Evolutionary conservation across 53 echinoderm and acorn worm species (phyloP).

Genomic region (Holothuria leucospilota): DNA sequence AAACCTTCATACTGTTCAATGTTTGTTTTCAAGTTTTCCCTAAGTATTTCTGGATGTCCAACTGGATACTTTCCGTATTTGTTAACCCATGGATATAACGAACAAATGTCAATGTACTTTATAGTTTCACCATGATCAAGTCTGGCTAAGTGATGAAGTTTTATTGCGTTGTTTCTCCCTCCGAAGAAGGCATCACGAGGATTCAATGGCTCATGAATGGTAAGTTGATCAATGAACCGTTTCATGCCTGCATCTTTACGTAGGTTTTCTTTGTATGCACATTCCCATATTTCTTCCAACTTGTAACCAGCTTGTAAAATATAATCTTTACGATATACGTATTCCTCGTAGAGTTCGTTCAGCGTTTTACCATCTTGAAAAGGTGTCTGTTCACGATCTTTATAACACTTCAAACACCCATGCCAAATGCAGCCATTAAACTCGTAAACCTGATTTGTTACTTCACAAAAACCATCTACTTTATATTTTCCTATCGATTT

Average conservation of each 20-base stretch:
- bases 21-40: slow-evolving; percentile 44
- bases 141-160: slow-evolving; percentile 21
- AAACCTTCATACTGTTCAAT: slow-evolving; percentile 61
- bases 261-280: slow-evolving; percentile 23
- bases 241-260: background rate
- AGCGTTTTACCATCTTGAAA: background rate
- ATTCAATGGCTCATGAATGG: slow-evolving; percentile 32
- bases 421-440: slow-evolving; percentile 59
- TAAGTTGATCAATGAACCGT: slow-evolving; percentile 17
- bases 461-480: slow-evolving; percentile 51
- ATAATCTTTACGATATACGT: background rate
- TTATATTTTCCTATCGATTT: slow-evolving; percentile 3
- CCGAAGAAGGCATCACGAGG: slow-evolving; percentile 68
- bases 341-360: background rate
- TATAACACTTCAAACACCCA: slow-evolving; percentile 3
- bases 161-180: slow-evolving; percentile 52
- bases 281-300: slow-evolving; percentile 59
- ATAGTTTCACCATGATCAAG: background rate
- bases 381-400: too few species aligned
- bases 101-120: slow-evolving; percentile 64
- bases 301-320: background rate
- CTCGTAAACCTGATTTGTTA: slow-evolving; percentile 41
- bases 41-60: slow-evolving; percentile 57
- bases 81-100: slow-evolving; percentile 65
- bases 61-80: slow-evolving; percentile 63